Evolutionary conservation across 2,888 invertebrate species (phyloP).

Genomic region (Caenorhabditis sp.): DNA sequence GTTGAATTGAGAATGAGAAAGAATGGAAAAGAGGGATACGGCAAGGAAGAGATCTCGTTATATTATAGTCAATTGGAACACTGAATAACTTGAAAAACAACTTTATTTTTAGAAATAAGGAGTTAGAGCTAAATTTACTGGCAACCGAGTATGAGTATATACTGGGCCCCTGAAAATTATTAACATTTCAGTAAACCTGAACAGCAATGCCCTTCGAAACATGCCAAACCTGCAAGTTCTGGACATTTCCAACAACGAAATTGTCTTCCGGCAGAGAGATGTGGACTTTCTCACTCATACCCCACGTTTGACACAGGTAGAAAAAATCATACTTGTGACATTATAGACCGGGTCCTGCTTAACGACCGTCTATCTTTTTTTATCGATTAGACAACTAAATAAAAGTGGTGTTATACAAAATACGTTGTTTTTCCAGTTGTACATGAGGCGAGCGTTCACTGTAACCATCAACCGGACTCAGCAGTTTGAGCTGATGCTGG

Average conservation of each 20-base stretch:
- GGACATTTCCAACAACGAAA: conserved; percentile 76
- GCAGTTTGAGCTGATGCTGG: conserved; percentile 75
- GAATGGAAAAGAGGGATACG: not conserved
- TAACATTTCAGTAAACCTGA: conserved; percentile 70
- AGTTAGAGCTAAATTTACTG: too few species aligned
- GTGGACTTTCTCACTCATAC: conserved; percentile 75
- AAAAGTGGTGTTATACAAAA: too few species aligned
- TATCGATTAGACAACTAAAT: too few species aligned
- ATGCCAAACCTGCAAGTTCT: conserved; percentile 74
- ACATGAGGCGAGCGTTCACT: conserved; percentile 77
- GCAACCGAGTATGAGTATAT: too few species aligned
- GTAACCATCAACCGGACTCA: conserved; percentile 72
- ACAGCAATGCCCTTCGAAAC: conserved; percentile 71
- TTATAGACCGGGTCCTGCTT: too few species aligned
- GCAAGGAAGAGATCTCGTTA: not conserved
- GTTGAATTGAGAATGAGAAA: not conserved
- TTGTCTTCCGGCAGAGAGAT: conserved; percentile 73
- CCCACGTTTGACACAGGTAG: conserved; percentile 72
- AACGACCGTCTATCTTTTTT: too few species aligned
- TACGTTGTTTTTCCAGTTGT: conserved; percentile 76
- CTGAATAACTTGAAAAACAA: too few species aligned
- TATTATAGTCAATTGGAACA: not conserved
- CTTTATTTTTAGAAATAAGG: conserved; percentile 10
- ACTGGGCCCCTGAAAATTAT: too few species aligned
- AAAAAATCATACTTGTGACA: too few species aligned